A percentile compares a stretch with the other conserved stretches of the same genome.
phyloP scores from a whole-genome alignment of 2,888 invertebrate species.

The Pollenia labialis region DNA sequence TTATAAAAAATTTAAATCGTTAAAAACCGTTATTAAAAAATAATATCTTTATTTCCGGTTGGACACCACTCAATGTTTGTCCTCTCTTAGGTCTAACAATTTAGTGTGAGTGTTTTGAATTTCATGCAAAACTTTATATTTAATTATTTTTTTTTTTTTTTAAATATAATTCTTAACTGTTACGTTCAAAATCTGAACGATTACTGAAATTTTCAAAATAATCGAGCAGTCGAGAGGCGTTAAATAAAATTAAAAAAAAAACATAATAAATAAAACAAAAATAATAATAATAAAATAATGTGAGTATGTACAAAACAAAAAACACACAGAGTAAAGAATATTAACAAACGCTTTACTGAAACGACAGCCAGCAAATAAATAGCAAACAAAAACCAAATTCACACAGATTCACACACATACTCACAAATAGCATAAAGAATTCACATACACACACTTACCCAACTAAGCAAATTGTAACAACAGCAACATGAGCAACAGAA shows the following conservation, averaged over 20 bases:
- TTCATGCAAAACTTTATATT: slow-evolving; percentile 26
- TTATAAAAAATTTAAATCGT: background rate
- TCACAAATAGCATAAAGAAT: slow-evolving; percentile 50
- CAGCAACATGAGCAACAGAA: slow-evolving; percentile 32
- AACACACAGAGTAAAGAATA: slow-evolving; percentile 55
- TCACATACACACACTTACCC: slow-evolving; percentile 30
- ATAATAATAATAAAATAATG: slow-evolving; percentile 54
- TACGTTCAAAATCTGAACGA: slow-evolving; percentile 82
- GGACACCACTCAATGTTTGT: slow-evolving; percentile 49
- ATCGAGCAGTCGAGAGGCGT: slow-evolving; percentile 69
- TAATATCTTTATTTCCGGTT: slow-evolving; percentile 46
- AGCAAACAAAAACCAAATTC: slow-evolving; percentile 50
- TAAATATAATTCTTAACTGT: slow-evolving; percentile 74
- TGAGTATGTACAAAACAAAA: slow-evolving; percentile 9
- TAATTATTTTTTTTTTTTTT: slow-evolving; percentile 18
- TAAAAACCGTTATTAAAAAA: slow-evolving; percentile 46
- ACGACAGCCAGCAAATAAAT: slow-evolving; percentile 64
- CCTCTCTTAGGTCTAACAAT: slow-evolving; percentile 56
- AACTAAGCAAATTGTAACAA: slow-evolving; percentile 8
- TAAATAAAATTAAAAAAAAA: slow-evolving; percentile 64
- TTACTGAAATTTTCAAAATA: slow-evolving; percentile 80
- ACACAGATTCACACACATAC: slow-evolving; percentile 7
- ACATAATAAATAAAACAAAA: slow-evolving; percentile 45
- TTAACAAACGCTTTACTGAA: slow-evolving; percentile 67
- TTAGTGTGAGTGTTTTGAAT: slow-evolving; percentile 45